Evolutionary conservation across 2,888 invertebrate genomes (phyloP).

Genomic region (Cerceris rybyensis): DNA sequence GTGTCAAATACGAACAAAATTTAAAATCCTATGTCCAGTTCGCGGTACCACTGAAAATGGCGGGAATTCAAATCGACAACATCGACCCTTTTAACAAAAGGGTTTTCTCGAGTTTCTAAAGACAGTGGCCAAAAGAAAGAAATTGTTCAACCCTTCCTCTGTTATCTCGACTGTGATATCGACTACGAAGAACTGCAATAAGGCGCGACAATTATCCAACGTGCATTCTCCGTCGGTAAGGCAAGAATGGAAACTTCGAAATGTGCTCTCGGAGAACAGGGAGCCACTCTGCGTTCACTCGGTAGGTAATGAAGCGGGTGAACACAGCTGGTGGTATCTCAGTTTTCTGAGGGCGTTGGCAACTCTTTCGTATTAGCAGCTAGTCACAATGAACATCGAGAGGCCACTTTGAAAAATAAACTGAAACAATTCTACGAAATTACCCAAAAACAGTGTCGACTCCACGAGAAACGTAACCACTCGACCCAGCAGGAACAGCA

Average conservation of each 20-base stretch:
- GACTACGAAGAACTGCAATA: slow-evolving; percentile 4
- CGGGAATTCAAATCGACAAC: no score
- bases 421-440: neutral
- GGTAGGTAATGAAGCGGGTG: slow-evolving; percentile 88
- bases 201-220: slow-evolving; percentile 9
- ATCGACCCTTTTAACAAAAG: no score
- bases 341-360: slow-evolving; percentile 85
- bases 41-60: no score
- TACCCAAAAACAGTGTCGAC: no score
- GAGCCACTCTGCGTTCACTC: slow-evolving; percentile 99
- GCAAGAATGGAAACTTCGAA: slow-evolving; percentile 40
- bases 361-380: slow-evolving; percentile 57
- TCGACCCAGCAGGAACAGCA: neutral
- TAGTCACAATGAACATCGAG: neutral
- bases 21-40: no score
- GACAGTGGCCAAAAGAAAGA: no score
- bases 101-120: no score
- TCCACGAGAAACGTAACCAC: no score
- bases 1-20: no score
- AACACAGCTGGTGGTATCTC: slow-evolving; percentile 99
- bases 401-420: no score
- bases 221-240: slow-evolving; percentile 58
- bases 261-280: slow-evolving; percentile 88
- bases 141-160: neutral
- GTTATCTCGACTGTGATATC: slow-evolving; percentile 9